A percentile compares a stretch with the other conserved stretches of the same genome.
These are phyloP conservation scores for Limonius californicus DNA, from an alignment of 1,140 invertebrate species.

Conservation along the genomic window DNA sequence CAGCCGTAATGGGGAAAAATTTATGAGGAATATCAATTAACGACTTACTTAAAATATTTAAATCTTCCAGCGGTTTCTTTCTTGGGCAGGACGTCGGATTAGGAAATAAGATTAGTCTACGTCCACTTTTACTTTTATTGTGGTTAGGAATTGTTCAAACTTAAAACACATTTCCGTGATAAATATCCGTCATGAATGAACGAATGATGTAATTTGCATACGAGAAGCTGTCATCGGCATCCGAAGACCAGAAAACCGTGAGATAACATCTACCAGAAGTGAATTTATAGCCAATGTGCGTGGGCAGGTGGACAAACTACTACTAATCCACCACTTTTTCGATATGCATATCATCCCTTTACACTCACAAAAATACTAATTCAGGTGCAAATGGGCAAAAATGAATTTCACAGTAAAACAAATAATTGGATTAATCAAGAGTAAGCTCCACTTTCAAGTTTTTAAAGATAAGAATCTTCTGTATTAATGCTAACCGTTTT, in stretches of 20 bases:
- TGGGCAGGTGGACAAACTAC: slow-evolving; percentile 3
- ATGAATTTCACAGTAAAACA: too few relatives aligned
- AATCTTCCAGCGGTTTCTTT: too few relatives aligned
- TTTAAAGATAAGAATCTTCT: too few relatives aligned
- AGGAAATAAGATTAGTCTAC: not conserved
- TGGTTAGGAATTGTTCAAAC: not conserved
- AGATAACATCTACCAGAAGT: slow-evolving; percentile 3
- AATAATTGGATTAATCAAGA: too few relatives aligned
- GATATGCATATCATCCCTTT: not conserved
- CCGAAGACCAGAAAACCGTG: not conserved
- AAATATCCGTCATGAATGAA: slow-evolving; percentile 13
- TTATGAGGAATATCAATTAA: too few relatives aligned
- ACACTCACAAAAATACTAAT: too few relatives aligned
- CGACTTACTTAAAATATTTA: too few relatives aligned
- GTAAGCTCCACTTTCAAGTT: too few relatives aligned
- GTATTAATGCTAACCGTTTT: too few relatives aligned
- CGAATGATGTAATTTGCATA: slow-evolving; percentile 14
- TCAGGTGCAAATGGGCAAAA: too few relatives aligned
- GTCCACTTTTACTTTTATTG: not conserved
- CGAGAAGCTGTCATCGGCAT: slow-evolving; percentile 10
- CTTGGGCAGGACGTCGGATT: too few relatives aligned
- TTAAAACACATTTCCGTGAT: slow-evolving; percentile 9
- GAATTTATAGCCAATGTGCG: slow-evolving; percentile 8
- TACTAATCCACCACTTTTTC: not conserved
- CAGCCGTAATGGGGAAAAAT: too few relatives aligned